Conservation (phyloP, 92 coral and sea anemone genomes). For the Porites rus region DNA sequence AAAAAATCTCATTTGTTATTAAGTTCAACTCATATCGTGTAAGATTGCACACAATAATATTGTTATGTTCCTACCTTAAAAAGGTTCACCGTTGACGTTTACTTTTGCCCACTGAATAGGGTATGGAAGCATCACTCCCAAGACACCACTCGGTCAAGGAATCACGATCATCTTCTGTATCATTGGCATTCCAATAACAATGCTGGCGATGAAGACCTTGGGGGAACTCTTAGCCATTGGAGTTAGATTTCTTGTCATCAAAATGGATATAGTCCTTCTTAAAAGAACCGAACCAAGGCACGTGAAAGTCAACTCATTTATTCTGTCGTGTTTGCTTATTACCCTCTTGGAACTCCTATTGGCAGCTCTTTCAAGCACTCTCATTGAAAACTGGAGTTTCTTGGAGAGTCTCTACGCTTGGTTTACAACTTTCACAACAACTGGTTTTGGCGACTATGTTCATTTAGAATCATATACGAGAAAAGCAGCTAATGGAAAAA, state of each 20-base stretch:
- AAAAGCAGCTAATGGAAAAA: not conserved
- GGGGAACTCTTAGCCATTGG: slow-evolving; percentile 12
- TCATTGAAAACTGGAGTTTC: slow-evolving; percentile 23
- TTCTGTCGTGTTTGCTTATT: not conserved
- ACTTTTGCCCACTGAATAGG: not conserved
- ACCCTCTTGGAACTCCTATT: not conserved
- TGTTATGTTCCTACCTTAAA: no score
- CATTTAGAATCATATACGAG: not conserved
- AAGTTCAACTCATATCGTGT: no score
- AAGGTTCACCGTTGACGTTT: no score
- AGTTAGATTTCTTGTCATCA: not conserved
- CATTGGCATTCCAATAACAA: slow-evolving; percentile 29
- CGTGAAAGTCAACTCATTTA: slow-evolving; percentile 14
- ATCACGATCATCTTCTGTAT: slow-evolving; percentile 23
- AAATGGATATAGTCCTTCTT: not conserved
- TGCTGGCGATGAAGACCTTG: slow-evolving; percentile 26
- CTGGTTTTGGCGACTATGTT: slow-evolving; percentile 41
- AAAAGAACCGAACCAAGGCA: not conserved
- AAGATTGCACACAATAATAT: no score
- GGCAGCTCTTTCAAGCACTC: not conserved
- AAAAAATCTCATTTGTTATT: no score
- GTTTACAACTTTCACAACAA: slow-evolving; percentile 27
- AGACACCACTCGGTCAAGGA: slow-evolving; percentile 36
- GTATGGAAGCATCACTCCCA: slow-evolving; percentile 32
- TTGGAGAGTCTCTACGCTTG: slow-evolving; percentile 40